Percentiles rank a stretch among this genome's conserved stretches.
These are phyloP conservation scores for Poliocrania exsul DNA, from an alignment of 2,797 vertebrate species.

Conservation along the genomic window DNA sequence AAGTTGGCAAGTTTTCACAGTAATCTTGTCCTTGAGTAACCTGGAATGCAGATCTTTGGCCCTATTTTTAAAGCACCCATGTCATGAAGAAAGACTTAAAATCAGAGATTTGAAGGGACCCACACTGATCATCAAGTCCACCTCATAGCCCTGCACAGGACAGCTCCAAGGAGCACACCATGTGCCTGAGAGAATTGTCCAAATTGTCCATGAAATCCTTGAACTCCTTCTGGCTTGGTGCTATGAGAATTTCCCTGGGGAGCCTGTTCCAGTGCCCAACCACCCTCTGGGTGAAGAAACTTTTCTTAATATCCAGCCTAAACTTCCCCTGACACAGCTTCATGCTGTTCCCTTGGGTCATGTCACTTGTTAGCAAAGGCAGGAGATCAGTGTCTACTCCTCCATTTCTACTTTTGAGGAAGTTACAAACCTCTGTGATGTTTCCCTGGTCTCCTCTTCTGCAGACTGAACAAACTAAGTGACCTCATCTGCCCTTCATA, in stretches of 20 bases:
- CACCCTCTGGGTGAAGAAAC: accelerated
- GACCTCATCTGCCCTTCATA: background rate
- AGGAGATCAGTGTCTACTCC: background rate
- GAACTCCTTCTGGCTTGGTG: background rate
- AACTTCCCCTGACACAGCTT: background rate
- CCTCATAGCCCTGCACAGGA: background rate
- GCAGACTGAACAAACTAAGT: background rate
- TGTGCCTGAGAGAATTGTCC: accelerated
- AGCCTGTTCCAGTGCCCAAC: accelerated
- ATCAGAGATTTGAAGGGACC: background rate
- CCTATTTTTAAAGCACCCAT: background rate
- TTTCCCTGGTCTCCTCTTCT: background rate
- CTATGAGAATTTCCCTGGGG: background rate
- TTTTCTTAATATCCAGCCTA: background rate
- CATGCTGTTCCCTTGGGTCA: background rate
- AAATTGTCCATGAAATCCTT: background rate
- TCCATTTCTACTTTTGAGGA: accelerated
- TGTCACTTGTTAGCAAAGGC: background rate
- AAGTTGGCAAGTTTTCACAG: background rate
- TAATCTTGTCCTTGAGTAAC: background rate
- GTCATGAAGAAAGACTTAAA: background rate
- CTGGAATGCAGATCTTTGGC: background rate
- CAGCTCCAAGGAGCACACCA: background rate
- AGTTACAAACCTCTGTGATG: background rate
- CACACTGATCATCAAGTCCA: accelerated